A percentile compares a stretch with the other conserved stretches of the same genome.
Conservation (phyloP, 2,888 invertebrate genomes). For the Galerucella pusilla region DNA sequence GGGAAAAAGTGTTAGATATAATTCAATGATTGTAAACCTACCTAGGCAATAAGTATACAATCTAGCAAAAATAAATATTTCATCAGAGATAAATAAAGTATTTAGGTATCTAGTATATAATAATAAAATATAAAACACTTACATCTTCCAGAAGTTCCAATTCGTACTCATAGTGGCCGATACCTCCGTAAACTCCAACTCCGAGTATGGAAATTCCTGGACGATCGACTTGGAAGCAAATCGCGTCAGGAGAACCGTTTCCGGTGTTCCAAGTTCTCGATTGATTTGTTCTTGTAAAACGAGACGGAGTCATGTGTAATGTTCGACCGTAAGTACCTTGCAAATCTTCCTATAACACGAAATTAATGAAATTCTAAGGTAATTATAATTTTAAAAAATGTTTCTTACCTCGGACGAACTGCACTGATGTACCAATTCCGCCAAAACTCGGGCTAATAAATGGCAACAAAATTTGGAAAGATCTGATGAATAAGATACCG, state of each 20-base stretch:
- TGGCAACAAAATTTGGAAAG: conserved; percentile 75
- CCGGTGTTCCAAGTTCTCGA: conserved; percentile 97
- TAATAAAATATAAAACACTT: conserved; percentile 54
- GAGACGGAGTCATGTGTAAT: conserved; percentile 85
- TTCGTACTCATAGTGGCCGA: conserved; percentile 90
- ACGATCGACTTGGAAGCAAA: conserved; percentile 93
- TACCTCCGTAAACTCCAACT: conserved; percentile 89
- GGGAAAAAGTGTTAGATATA: too few species aligned
- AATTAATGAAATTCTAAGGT: not conserved
- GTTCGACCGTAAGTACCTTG: conserved; percentile 80
- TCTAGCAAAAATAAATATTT: too few species aligned
- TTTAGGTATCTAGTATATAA: too few species aligned
- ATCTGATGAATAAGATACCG: conserved; percentile 57
- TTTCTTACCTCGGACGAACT: conserved; percentile 76
- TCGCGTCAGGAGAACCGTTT: conserved; percentile 95
- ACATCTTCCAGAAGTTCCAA: conserved; percentile 88
- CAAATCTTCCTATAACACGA: conserved; percentile 70
- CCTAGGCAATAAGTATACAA: too few species aligned
- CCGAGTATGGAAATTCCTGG: conserved; percentile 91
- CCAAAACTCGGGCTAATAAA: conserved; percentile 83
- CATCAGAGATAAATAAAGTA: too few species aligned
- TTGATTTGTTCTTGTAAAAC: conserved; percentile 91
- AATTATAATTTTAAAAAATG: not conserved
- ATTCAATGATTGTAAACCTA: too few species aligned
- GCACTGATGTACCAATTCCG: conserved; percentile 86